Conservation (phyloP, 2,797 vertebrate genomes). For the Lerista edwardsae region DNA sequence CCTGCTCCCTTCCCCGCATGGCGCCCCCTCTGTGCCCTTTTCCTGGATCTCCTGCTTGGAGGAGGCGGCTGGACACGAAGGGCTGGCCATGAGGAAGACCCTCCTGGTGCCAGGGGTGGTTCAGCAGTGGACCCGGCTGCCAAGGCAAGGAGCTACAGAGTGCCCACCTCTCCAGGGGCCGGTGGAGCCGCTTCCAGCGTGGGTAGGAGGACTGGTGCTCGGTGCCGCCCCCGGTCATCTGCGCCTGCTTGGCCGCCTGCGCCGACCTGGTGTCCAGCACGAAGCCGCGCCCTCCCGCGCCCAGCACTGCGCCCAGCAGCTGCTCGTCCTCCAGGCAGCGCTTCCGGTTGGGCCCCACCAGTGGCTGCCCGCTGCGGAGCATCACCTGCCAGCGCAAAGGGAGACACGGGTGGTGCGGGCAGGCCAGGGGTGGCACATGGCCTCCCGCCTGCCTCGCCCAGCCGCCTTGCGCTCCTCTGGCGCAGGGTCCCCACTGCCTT, state of each 20-base stretch:
- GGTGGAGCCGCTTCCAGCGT: conserved; percentile 83
- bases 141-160: background rate
- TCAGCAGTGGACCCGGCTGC: too few relatives aligned
- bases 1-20: too few relatives aligned
- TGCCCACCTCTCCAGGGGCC: conserved; percentile 84
- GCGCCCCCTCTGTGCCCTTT: too few relatives aligned
- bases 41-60: too few relatives aligned
- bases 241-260: conserved; percentile 85
- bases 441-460: too few relatives aligned
- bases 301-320: conserved; percentile 79
- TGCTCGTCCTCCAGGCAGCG: conserved; percentile 85
- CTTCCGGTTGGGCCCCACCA: conserved; percentile 83
- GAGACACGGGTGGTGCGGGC: too few relatives aligned
- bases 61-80: too few relatives aligned
- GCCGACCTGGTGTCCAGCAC: conserved; percentile 84
- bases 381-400: conserved; percentile 75
- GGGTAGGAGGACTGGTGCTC: conserved; percentile 84
- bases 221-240: conserved; percentile 81
- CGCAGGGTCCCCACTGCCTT: too few relatives aligned
- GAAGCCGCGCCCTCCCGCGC: conserved; percentile 75
- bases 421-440: too few relatives aligned
- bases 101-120: too few relatives aligned
- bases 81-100: too few relatives aligned
- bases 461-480: too few relatives aligned
- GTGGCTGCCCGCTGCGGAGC: conserved; percentile 86